Evolutionary conservation across 2,888 invertebrate genomes (phyloP).

Genomic region (Melanophora roralis): DNA sequence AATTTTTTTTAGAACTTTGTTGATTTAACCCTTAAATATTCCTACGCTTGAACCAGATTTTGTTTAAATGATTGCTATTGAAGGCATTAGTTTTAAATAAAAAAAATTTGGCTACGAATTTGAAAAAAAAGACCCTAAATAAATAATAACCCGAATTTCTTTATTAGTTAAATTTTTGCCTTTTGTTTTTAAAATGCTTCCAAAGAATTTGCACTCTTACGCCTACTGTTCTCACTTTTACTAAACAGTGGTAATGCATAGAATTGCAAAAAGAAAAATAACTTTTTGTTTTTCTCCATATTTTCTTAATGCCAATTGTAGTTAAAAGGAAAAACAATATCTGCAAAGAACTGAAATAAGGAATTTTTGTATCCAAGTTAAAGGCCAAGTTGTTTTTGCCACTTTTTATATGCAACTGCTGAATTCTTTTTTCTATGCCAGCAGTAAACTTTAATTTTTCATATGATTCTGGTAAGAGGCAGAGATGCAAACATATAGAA

Average conservation of each 20-base stretch:
- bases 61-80: too few relatives aligned
- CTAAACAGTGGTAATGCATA: constrained; percentile 28
- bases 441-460: constrained; percentile 40
- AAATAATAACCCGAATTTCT: too few relatives aligned
- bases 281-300: not conserved
- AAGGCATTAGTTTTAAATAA: too few relatives aligned
- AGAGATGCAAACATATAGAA: not conserved
- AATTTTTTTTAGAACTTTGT: too few relatives aligned
- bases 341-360: constrained; percentile 30
- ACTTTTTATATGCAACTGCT: constrained; percentile 47
- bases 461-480: constrained; percentile 11
- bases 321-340: not conserved
- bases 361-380: constrained; percentile 41
- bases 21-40: too few relatives aligned
- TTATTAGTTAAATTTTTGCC: too few relatives aligned
- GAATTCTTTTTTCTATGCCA: constrained; percentile 14
- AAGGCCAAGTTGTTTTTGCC: constrained; percentile 59
- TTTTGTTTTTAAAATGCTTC: too few relatives aligned
- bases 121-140: too few relatives aligned
- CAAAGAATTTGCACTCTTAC: not conserved
- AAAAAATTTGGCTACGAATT: too few relatives aligned
- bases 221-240: constrained; percentile 47
- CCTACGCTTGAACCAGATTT: too few relatives aligned
- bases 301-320: constrained; percentile 2
- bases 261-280: not conserved